Base-by-base conservation (phyloP, 1,140 invertebrate genomes). In the Drepana arcuata region DNA sequence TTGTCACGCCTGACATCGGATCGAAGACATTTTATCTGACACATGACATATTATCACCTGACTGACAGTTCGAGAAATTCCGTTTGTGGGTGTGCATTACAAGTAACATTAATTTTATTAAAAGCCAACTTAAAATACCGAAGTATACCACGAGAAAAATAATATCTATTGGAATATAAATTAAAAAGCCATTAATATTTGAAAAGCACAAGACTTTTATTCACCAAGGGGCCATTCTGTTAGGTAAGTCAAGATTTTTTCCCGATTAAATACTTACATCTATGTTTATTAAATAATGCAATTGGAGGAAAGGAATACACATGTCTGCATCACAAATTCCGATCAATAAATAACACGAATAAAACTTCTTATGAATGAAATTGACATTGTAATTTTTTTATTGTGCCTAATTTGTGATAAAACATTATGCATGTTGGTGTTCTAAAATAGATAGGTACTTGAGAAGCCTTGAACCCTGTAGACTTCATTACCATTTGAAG, bases 41-140 rank as follows among this genome's bases (percentile, higher is more conserved):
- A 38, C 0, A 36, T 26, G 28, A 30, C 34, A 36, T 11, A 9
- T 16, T 40, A 31, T 33, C 46, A 55, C 33, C 34, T 59, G 55
- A 53, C 63, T 58, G 58, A 55, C 41, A 32, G 25, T 34, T 38
- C 44, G 37, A 48, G 40, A 38, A 55, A 58, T 74, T 64, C 61
- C 66, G 59, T 71, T 74, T 55, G 50, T 52, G 57, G 64, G 59
- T 62, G 64, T 64, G 55, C 43, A 21, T 21, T 21, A 21, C 4
- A 4, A 21, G 9, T 21, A 21, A 4, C 4, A 9, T 21, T 21
- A 5, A 21, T 21, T 21, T 21, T 21, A 5, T 21, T 21, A 21
- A 9, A 21, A 21, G 9, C 9, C 18, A 21, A 21, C 18, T 9
- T 21, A 21, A 21, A 21, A 21, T 21, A 21, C 4, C 9, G 4